Percentiles rank a stretch among this genome's conserved stretches.
Conservation (phyloP, 1,140 invertebrate species). For the Nasonia vitripennis region DNA sequence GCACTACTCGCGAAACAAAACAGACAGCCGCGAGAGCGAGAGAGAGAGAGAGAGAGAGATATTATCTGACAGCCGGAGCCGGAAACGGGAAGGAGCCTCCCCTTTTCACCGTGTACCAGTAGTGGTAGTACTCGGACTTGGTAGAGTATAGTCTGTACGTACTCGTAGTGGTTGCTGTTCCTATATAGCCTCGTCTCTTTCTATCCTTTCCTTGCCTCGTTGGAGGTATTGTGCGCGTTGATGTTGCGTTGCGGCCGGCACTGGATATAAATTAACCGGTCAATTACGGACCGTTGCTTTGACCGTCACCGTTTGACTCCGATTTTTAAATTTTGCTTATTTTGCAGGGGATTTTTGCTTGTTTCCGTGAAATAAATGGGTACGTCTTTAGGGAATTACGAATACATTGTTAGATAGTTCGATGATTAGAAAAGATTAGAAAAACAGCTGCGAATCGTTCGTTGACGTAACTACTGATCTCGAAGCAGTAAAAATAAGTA, state of each 20-base stretch:
- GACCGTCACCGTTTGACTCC: background rate
- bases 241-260: background rate
- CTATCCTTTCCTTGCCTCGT: slow-evolving; percentile 8
- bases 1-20: background rate
- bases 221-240: background rate
- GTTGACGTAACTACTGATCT: no score
- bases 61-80: slow-evolving; percentile 26
- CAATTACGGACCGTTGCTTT: background rate
- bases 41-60: background rate
- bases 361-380: no score
- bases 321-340: background rate
- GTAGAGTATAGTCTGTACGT: background rate
- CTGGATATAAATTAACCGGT: background rate
- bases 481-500: no score
- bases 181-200: background rate
- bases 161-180: background rate
- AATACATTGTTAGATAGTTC: no score
- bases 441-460: background rate
- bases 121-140: background rate
- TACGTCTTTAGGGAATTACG: no score
- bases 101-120: slow-evolving; percentile 2
- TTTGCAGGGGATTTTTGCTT: no score
- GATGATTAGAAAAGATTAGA: no score
- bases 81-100: slow-evolving; percentile 22
- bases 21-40: background rate